These are phyloP conservation scores for Diabrotica undecimpunctata DNA, from an alignment of 1,140 invertebrate genomes.

Conservation along the genomic window DNA sequence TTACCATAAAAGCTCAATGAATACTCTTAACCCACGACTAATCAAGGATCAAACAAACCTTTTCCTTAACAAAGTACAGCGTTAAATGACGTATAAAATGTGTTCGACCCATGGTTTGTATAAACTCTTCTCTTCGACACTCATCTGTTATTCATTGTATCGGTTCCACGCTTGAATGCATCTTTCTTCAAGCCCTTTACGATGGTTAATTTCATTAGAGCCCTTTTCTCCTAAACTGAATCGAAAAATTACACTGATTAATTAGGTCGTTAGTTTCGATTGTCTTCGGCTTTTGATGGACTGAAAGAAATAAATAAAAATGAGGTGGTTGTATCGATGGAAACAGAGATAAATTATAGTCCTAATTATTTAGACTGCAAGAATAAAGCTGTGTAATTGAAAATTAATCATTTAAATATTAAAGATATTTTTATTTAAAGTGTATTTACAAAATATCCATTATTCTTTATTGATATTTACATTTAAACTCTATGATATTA, in stretches of 20 bases:
- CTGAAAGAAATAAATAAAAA: slow-evolving; percentile 5
- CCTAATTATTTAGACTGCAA: no score
- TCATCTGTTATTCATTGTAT: slow-evolving; percentile 45
- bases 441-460: no score
- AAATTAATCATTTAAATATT: no score
- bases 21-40: no score
- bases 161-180: slow-evolving; percentile 27
- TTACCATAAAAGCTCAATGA: no score
- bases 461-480: no score
- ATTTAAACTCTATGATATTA: no score
- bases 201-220: slow-evolving; percentile 35
- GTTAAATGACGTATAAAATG: slow-evolving; percentile 37
- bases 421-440: no score
- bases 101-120: slow-evolving; percentile 33
- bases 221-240: slow-evolving; percentile 20
- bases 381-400: no score
- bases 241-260: slow-evolving; percentile 33
- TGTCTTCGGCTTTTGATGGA: slow-evolving; percentile 22
- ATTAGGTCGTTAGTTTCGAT: slow-evolving; percentile 29
- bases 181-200: slow-evolving; percentile 23
- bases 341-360: no score
- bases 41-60: no score
- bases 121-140: slow-evolving; percentile 38
- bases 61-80: slow-evolving; percentile 10
- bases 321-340: background rate